These are phyloP conservation scores for Aurelia sp. DNA, from an alignment of 30 jellyfish, hydroid and myxozoan genomes.

Conservation along the genomic window DNA sequence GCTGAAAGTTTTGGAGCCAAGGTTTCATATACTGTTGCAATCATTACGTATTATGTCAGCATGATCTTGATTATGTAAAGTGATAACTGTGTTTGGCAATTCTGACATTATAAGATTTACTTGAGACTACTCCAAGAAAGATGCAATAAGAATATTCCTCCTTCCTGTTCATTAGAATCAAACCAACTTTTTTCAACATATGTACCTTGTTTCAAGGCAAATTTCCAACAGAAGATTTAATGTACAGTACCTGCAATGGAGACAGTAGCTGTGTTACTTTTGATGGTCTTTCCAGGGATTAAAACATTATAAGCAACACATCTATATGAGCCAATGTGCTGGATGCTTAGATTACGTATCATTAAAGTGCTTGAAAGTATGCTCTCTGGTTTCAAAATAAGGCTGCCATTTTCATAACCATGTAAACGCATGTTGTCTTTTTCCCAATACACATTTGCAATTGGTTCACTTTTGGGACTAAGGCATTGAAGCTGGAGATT, in stretches of 20 bases:
- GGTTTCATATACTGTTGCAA: too few species aligned
- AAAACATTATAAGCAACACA: conserved; percentile 58
- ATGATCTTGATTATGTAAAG: too few species aligned
- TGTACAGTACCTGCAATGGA: conserved; percentile 57
- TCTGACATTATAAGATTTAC: too few species aligned
- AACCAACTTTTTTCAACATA: neutral
- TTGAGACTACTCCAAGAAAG: too few species aligned
- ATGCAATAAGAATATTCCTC: too few species aligned
- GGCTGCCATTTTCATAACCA: conserved; percentile 49
- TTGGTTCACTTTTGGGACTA: conserved; percentile 78
- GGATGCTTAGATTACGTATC: conserved; percentile 29
- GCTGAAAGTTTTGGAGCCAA: too few species aligned
- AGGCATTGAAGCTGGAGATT: conserved; percentile 62
- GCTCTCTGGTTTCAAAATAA: conserved; percentile 4
- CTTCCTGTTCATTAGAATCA: neutral
- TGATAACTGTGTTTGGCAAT: too few species aligned
- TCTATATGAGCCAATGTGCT: conserved; percentile 57
- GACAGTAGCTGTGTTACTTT: conserved; percentile 46
- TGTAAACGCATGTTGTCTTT: conserved; percentile 42
- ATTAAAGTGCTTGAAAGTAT: conserved; percentile 33
- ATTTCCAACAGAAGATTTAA: neutral
- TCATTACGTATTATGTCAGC: too few species aligned
- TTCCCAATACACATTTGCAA: conserved; percentile 70
- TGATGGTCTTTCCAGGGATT: conserved; percentile 28
- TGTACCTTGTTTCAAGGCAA: neutral